Evolutionary conservation across 2,888 invertebrate species (phyloP), one percentile per base, ranked within the genome.

Genomic region (Ectemnius cavifrons): DNA sequence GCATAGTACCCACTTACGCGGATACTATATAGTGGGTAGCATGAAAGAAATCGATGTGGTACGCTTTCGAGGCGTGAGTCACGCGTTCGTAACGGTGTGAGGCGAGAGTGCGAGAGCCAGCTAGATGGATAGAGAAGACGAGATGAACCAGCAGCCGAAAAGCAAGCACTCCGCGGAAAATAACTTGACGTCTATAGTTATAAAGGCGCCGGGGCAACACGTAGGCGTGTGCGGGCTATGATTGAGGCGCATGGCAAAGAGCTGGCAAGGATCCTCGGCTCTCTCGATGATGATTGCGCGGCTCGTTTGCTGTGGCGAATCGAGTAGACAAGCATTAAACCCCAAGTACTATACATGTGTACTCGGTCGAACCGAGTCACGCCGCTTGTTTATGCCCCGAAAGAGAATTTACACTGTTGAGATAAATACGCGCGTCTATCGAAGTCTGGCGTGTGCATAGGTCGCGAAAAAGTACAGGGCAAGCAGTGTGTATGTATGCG

Each of bases 321-420:
- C 71, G 68, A 79, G 75, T 65, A 72, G 71, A 73, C 67, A 80
- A 81, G 84, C 78, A 81, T 76, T 79, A 79, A 67, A 73, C 67
- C 77, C 78, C 75, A n/a, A n/a, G 18, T 80, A 61, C 80, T 82
- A 80, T 85, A 76, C 82, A 81, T 75, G 79, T 69, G 52, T 23
- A 52, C 18, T 37, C 79, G 63, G 52, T 64, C 68, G 74, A 8
- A 11, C 37, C 81, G 80, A 84, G 87, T 87, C 84, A 88, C 88
- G 86, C 82, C 80, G 82, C 75, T 62, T 85, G 84, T 80, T 79
- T 84, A 81, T 84, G 87, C 84, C 83, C 85, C 80, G 73, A 77
- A 79, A 80, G 81, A 75, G 73, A 77, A 1, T 8, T 37, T 11
- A 11, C 8, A 37, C 8, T 37, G 8, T 11, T 37, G 8, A 6